Base-by-base conservation (phyloP, 2,797 vertebrate species). In the Erethizon dorsatum region DNA sequence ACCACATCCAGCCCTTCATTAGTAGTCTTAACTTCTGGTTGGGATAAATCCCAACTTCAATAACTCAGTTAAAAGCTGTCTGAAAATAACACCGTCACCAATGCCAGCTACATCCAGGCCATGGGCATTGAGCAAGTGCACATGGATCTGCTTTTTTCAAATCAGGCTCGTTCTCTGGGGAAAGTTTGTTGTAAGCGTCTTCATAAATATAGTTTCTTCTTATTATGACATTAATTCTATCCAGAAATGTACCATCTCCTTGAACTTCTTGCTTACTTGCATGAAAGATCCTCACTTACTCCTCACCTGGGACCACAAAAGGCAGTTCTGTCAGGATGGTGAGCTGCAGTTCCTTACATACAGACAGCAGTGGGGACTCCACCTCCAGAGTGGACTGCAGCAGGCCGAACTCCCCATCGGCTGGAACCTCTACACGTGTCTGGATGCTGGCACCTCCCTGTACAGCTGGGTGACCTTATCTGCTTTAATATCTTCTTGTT, bases 141-240 rank as follows among this genome's bases (percentile, higher is more conserved):
- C 99, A 41, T 99, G 98, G 97, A 99, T 99, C 57, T 99, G 98
- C 97, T 99, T 99, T 99, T 98, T 99, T 99, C 85, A 99, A 98
- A 97, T 99, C 99, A 0, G 99, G 99, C 96, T 99, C 99, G 5
- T 99, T 99, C 98, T 99, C 99, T n/a, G 99, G 99, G 83, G 99
- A 99, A 95, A 99, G 99, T 95, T 99, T 99, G 98, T 99, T 99
- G 54, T 99, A 99, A 79, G 99, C 99, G 83, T 99, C 99, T 98
- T 99, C 99, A 91, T 99, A 99, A 98, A 99, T 99, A 97, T 99
- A 99, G 98, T 99, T 99, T 97, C 99, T 99, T 96, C 99, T 99
- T 97, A 99, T 99, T 96, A 99, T 99, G 96, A 99, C 99, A 93
- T 99, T 99, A 98, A 99, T 99, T 96, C 99, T 99, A 97, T 99